phyloP scores from a whole-genome alignment of 2,113 vertebrate species.

The Phocoena phocoena region DNA sequence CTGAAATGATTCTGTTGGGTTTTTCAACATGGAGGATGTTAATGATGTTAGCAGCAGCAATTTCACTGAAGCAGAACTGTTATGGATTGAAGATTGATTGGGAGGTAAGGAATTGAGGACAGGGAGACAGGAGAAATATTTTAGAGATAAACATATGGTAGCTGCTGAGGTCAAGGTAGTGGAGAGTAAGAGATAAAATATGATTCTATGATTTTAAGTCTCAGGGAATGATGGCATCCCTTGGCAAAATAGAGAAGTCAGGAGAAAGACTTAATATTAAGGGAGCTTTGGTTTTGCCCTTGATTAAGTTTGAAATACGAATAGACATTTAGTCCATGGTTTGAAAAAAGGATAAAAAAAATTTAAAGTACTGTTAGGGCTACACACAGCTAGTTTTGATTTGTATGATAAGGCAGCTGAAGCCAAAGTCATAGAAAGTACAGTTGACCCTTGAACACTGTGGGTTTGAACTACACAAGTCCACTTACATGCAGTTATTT shows the following conservation, averaged over 20 bases:
- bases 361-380: not conserved
- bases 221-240: not conserved
- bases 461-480: not conserved
- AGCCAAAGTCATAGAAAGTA: not conserved
- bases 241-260: not conserved
- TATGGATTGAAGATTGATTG: not conserved
- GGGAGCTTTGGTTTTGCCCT: not conserved
- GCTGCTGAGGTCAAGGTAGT: not conserved
- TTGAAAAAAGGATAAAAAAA: not conserved
- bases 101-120: not conserved
- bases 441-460: not conserved
- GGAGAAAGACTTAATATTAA: not conserved
- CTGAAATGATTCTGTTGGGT: not conserved
- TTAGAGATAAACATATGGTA: not conserved
- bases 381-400: not conserved
- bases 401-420: not conserved
- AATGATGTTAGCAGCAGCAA: not conserved
- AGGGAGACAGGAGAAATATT: not conserved
- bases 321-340: not conserved
- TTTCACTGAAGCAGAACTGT: not conserved
- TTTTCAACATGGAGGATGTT: not conserved
- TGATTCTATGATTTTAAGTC: not conserved
- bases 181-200: not conserved
- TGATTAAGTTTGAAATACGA: not conserved
- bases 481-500: not conserved